Conservation (phyloP, 1,140 invertebrate genomes). For the Sitophilus oryzae region DNA sequence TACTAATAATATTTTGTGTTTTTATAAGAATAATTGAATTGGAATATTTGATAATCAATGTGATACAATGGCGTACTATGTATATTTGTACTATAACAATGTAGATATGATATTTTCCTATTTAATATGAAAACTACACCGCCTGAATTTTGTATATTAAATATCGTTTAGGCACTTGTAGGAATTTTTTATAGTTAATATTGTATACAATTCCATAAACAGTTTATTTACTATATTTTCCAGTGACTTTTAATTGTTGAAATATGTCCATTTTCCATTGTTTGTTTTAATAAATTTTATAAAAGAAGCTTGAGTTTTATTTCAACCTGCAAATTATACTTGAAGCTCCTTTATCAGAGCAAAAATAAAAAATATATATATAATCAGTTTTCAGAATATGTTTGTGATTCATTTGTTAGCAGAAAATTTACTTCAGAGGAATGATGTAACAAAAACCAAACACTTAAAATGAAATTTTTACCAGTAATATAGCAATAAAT, state of each 20-base stretch:
- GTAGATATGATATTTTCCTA: conserved; percentile 28
- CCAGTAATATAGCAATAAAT: no score
- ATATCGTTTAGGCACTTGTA: not conserved
- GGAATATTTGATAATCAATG: conserved; percentile 25
- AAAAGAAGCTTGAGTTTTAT: no score
- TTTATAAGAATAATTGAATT: conserved; percentile 24
- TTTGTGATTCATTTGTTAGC: no score
- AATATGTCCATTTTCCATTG: not conserved
- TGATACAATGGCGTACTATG: conserved; percentile 32
- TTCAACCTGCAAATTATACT: no score
- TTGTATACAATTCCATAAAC: not conserved
- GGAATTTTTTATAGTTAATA: not conserved
- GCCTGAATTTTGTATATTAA: not conserved
- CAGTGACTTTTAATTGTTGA: not conserved
- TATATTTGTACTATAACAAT: conserved; percentile 34
- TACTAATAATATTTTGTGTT: conserved; percentile 3
- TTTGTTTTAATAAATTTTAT: not conserved
- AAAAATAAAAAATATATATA: no score
- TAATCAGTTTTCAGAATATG: no score
- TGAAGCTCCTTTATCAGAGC: no score
- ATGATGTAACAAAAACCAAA: no score
- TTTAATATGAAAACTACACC: not conserved
- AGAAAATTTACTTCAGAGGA: no score
- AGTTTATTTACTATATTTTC: not conserved
- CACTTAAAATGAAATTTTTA: no score